Conservation (phyloP, 1,140 invertebrate species). For the Drosophila hydei region DNA sequence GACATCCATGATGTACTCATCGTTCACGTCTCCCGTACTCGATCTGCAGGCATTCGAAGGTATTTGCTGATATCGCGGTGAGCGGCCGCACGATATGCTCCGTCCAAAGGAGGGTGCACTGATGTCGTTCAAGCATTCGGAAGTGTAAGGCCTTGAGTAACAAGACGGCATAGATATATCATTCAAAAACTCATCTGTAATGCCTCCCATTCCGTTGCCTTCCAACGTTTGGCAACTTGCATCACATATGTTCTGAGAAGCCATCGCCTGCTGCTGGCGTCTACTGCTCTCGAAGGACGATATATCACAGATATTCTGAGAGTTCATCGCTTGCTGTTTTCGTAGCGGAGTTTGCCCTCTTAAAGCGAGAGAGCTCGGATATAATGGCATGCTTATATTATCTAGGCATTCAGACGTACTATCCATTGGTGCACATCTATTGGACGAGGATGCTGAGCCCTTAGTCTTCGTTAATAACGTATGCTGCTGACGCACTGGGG, state of each 20-base stretch:
- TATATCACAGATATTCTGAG: conserved; percentile 11
- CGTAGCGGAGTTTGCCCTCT: background rate
- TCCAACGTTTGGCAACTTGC: no score
- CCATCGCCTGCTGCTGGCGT: conserved; percentile 2
- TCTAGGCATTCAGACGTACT: conserved; percentile 6
- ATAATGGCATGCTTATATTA: conserved; percentile 35
- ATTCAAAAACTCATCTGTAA: background rate
- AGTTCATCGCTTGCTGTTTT: background rate
- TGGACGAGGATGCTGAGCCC: background rate
- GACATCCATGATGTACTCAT: background rate
- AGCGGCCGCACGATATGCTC: background rate
- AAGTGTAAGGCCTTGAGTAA: background rate
- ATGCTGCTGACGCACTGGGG: background rate
- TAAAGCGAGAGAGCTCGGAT: no score
- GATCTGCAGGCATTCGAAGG: no score
- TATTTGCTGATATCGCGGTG: background rate
- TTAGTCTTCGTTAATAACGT: background rate
- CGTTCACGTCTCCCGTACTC: background rate
- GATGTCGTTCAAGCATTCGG: conserved; percentile 3
- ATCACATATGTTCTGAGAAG: background rate
- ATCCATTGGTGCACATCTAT: background rate
- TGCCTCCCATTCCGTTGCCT: background rate
- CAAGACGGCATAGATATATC: conserved; percentile 12
- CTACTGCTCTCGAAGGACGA: background rate
- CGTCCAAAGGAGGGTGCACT: conserved; percentile 16